These are phyloP conservation scores for Actinostola sp. DNA, from an alignment of 92 coral and sea anemone genomes.

Conservation along the genomic window DNA sequence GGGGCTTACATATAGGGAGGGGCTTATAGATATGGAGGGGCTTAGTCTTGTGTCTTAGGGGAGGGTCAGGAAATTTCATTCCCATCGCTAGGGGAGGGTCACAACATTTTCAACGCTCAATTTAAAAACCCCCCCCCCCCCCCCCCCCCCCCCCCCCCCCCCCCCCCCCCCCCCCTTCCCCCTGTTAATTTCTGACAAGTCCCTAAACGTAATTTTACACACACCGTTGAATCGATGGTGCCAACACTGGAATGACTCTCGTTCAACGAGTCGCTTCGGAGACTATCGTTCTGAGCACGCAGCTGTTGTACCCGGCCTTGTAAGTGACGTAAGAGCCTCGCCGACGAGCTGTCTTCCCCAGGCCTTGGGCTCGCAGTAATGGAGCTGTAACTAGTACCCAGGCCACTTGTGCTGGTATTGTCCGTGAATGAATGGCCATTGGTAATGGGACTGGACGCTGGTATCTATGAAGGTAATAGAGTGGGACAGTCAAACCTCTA, in stretches of 20 bases:
- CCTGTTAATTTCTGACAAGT: too few species aligned
- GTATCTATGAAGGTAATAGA: slow-evolving; percentile 39
- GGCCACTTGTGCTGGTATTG: slow-evolving; percentile 65
- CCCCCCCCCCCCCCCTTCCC: too few species aligned
- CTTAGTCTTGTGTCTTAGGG: too few species aligned
- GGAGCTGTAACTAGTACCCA: slow-evolving; percentile 87
- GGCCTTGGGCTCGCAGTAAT: slow-evolving; percentile 76
- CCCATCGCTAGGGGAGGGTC: too few species aligned
- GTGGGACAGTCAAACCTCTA: neutral
- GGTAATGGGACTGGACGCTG: slow-evolving; percentile 75
- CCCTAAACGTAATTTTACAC: too few species aligned
- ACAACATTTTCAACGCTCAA: too few species aligned
- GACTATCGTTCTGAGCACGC: slow-evolving; percentile 93
- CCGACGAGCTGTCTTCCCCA: slow-evolving; percentile 81
- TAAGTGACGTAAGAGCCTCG: slow-evolving; percentile 90
- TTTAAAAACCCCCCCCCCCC: too few species aligned
- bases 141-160: too few species aligned
- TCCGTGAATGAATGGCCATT: slow-evolving; percentile 78
- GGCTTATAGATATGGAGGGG: too few species aligned
- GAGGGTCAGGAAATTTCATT: too few species aligned
- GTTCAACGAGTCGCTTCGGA: slow-evolving; percentile 79
- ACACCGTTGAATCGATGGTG: slow-evolving; percentile 51
- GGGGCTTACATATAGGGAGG: too few species aligned
- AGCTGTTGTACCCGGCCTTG: slow-evolving; percentile 97
- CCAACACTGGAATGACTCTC: slow-evolving; percentile 81